Evolutionary conservation across 2,888 invertebrate species (phyloP).

Genomic region (Diarsia dahlii): DNA sequence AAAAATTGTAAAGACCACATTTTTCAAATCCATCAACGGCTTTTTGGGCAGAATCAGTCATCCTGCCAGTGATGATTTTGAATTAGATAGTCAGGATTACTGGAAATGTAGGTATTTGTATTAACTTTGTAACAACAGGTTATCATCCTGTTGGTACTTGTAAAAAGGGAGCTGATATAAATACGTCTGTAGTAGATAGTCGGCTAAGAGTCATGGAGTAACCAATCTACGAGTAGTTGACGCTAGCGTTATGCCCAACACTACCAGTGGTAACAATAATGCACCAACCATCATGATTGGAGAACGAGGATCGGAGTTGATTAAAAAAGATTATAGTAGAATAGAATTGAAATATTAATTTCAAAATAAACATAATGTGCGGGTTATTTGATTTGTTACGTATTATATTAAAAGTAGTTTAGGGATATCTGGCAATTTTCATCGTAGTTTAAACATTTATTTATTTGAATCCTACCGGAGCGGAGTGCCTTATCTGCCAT

Average conservation of each 20-base stretch:
- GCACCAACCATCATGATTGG: conserved; percentile 91
- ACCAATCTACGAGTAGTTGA: conserved; percentile 91
- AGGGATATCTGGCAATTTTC: background rate
- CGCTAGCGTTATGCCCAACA: conserved; percentile 91
- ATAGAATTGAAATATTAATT: background rate
- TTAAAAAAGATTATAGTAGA: conserved; percentile 75
- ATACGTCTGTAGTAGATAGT: conserved; percentile 84
- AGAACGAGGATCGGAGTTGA: conserved; percentile 91
- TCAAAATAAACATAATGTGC: background rate
- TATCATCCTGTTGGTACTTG: conserved; percentile 91
- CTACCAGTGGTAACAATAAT: conserved; percentile 91
- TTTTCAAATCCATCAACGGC: conserved; percentile 6
- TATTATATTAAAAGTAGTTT: background rate
- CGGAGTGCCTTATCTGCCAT: background rate
- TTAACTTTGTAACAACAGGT: conserved; percentile 81
- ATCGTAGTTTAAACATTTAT: background rate
- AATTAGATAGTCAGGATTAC: conserved; percentile 59
- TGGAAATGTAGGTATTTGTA: conserved; percentile 49
- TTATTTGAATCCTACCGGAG: background rate
- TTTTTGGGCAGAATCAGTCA: conserved; percentile 7
- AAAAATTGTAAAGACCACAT: conserved; percentile 4
- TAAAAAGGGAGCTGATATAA: conserved; percentile 89
- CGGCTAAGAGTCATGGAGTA: conserved; percentile 86
- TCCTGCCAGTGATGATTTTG: conserved; percentile 42
- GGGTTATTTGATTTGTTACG: background rate